Percentiles rank a stretch among this genome's conserved stretches.
Conservation (phyloP, 1,140 invertebrate genomes). For the Lithobius niger region DNA sequence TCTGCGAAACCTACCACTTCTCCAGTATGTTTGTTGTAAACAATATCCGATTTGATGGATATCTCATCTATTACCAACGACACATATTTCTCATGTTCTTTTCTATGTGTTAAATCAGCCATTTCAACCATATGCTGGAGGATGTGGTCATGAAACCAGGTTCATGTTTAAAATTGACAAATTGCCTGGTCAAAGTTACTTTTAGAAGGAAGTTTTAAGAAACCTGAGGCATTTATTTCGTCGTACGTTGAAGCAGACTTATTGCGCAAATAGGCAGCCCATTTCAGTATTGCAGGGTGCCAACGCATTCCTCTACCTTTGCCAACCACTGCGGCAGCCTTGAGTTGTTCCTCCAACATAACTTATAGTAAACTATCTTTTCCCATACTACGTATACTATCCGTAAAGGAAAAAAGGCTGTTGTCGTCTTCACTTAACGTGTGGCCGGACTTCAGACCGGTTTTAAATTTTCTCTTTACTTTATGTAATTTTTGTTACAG, state of each 20-base stretch:
- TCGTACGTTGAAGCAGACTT: background rate
- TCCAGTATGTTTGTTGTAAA: conserved; percentile 1
- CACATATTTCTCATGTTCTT: conserved; percentile 1
- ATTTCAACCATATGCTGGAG: background rate
- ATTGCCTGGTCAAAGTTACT: background rate
- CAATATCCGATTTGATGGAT: background rate
- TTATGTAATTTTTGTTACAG: background rate
- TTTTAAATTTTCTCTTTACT: background rate
- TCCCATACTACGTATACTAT: background rate
- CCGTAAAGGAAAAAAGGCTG: background rate
- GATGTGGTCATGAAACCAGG: background rate
- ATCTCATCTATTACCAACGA: conserved; percentile 1
- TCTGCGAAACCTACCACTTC: background rate
- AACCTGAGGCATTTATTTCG: background rate
- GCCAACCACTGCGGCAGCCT: background rate
- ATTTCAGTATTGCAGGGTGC: background rate
- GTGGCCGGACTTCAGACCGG: background rate
- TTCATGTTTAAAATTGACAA: background rate
- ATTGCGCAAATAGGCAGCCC: background rate
- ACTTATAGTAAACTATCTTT: background rate
- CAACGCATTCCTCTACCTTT: background rate
- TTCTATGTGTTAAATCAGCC: background rate
- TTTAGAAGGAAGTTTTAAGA: background rate
- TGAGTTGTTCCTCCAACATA: background rate
- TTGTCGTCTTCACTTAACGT: background rate